A percentile compares a stretch with the other conserved stretches of the same genome.
phyloP scores from a whole-genome alignment of 2,888 invertebrate genomes.

The Brachypalpus laphriformis region DNA sequence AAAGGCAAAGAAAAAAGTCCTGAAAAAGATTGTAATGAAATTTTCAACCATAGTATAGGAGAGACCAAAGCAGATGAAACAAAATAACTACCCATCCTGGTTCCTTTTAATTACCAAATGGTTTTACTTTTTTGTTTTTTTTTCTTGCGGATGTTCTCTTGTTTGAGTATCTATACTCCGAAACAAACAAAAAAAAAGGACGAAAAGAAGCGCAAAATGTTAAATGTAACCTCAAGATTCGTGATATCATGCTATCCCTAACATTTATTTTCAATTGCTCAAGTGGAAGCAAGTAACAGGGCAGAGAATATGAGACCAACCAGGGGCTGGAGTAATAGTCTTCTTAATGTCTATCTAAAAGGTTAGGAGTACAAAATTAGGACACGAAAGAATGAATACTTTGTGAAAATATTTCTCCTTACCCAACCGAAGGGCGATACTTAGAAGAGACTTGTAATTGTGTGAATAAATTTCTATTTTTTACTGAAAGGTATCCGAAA shows the following conservation, averaged over 20 bases:
- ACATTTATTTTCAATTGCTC: slow-evolving; percentile 63
- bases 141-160: slow-evolving; percentile 23
- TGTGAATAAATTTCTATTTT: too few species aligned
- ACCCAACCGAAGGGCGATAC: too few species aligned
- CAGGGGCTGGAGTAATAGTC: slow-evolving; percentile 7
- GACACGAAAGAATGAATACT: slow-evolving; percentile 31
- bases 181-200: neutral
- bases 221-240: slow-evolving; percentile 62
- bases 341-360: slow-evolving; percentile 41
- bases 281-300: slow-evolving; percentile 19
- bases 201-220: neutral
- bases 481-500: too few species aligned
- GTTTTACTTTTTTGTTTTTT: slow-evolving; percentile 32
- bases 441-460: neutral
- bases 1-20: neutral
- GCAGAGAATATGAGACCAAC: neutral
- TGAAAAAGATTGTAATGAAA: slow-evolving; percentile 44
- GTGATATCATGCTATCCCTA: slow-evolving; percentile 42
- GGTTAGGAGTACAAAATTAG: slow-evolving; percentile 30
- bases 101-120: slow-evolving; percentile 68
- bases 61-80: slow-evolving; percentile 47
- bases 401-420: neutral
- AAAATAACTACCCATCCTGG: slow-evolving; percentile 57
- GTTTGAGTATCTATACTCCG: neutral
- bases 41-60: slow-evolving; percentile 32